Percentiles rank a stretch among this genome's conserved stretches.
These are phyloP conservation scores for Leucophenga montana DNA, from an alignment of 2,888 invertebrate species.

Conservation along the genomic window DNA sequence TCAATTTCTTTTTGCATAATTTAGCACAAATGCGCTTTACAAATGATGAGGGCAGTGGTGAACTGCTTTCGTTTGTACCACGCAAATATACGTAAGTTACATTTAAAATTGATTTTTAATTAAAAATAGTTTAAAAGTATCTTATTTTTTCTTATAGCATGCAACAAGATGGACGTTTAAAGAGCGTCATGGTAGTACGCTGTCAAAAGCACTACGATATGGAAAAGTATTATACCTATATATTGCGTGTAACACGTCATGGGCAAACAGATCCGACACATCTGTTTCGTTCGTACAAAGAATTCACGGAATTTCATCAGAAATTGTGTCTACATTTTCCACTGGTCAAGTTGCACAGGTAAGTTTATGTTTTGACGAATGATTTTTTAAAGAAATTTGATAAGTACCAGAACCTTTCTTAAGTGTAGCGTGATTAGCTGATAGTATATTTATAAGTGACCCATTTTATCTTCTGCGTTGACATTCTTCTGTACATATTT, in stretches of 20 bases:
- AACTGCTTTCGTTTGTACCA: constrained; percentile 93
- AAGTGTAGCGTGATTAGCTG: too few relatives aligned
- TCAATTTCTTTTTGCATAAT: constrained; percentile 98
- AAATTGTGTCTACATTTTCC: constrained; percentile 95
- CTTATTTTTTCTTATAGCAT: constrained; percentile 76
- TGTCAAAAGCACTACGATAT: constrained; percentile 97
- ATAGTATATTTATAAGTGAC: too few relatives aligned
- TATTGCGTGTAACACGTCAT: constrained; percentile 86
- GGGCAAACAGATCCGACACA: constrained; percentile 89
- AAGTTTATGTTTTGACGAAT: too few relatives aligned
- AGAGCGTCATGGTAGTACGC: constrained; percentile 87
- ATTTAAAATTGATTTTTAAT: not conserved
- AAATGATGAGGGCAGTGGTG: constrained; percentile 87
- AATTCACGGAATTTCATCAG: constrained; percentile 96
- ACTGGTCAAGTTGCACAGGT: constrained; percentile 92
- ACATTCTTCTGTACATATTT: too few relatives aligned
- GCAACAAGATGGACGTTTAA: constrained; percentile 91
- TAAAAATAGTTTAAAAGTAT: not conserved
- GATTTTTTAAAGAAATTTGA: too few relatives aligned
- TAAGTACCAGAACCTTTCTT: too few relatives aligned
- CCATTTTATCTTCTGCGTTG: too few relatives aligned
- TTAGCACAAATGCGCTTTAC: constrained; percentile 93
- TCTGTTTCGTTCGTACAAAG: constrained; percentile 95
- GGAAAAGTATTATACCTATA: constrained; percentile 97
- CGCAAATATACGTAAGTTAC: constrained; percentile 89